Conservation (phyloP, 2,797 vertebrate genomes). For the Xenopus petersii region DNA sequence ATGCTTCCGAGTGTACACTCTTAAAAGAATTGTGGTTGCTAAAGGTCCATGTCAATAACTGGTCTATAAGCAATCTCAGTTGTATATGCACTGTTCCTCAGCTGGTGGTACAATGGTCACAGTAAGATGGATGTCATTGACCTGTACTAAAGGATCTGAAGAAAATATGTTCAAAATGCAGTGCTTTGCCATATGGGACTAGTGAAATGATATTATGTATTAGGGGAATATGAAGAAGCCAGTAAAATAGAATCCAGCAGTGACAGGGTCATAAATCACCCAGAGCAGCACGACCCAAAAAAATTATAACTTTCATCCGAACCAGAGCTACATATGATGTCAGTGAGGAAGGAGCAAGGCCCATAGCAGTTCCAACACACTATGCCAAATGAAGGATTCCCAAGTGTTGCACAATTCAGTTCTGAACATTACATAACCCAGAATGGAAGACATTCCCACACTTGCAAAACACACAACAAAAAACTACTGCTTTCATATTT, state of each 20-base stretch:
- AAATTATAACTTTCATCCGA: background rate
- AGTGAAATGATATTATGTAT: background rate
- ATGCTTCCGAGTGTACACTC: too few species aligned
- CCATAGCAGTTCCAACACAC: background rate
- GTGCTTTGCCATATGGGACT: constrained; percentile 1
- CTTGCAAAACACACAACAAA: too few species aligned
- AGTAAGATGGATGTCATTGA: constrained; percentile 16
- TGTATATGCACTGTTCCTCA: background rate
- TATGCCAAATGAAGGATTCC: background rate
- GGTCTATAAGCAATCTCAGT: too few species aligned
- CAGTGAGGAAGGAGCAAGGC: background rate
- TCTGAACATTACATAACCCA: background rate
- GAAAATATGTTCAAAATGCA: constrained; percentile 1
- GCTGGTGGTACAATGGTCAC: background rate
- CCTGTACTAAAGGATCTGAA: constrained; percentile 14
- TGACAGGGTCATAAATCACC: background rate
- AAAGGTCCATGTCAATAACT: too few species aligned
- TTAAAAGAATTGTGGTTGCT: too few species aligned
- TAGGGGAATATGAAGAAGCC: background rate
- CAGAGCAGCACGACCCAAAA: background rate
- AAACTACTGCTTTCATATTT: too few species aligned
- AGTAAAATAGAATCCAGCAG: background rate
- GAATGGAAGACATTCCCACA: background rate
- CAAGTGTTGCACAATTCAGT: background rate
- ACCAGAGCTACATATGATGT: background rate